Percentiles rank a stretch among this genome's conserved stretches.
Conservation (phyloP, 2,888 invertebrate species). For the Polydrusus tereticollis region DNA sequence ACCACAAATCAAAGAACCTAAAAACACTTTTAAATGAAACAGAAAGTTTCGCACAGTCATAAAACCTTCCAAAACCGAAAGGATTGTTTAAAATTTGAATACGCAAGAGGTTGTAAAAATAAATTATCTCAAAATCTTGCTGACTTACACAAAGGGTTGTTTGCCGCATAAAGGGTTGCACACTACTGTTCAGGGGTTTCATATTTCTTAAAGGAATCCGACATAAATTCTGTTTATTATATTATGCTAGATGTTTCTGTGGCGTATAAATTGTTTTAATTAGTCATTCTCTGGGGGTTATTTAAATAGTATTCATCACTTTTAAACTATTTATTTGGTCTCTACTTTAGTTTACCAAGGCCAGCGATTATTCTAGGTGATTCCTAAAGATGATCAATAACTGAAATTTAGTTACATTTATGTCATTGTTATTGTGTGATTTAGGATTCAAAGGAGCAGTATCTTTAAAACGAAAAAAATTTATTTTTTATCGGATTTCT, state of each 20-base stretch:
- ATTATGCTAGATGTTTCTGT: neutral
- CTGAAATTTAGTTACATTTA: no score
- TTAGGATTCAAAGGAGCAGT: no score
- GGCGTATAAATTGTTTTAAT: neutral
- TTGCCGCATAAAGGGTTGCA: slow-evolving; percentile 57
- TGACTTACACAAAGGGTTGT: slow-evolving; percentile 52
- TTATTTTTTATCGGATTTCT: no score
- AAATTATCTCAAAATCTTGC: slow-evolving; percentile 27
- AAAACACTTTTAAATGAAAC: slow-evolving; percentile 35
- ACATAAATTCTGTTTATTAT: slow-evolving; percentile 4
- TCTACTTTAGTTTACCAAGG: no score
- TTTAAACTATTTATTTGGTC: no score
- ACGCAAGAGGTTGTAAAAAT: slow-evolving; percentile 41
- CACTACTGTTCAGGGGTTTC: slow-evolving; percentile 55
- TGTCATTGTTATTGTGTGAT: no score
- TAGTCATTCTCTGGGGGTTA: neutral
- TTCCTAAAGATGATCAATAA: no score
- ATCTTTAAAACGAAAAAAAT: no score
- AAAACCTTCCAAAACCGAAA: slow-evolving; percentile 25
- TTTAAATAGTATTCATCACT: no score
- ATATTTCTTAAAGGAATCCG: slow-evolving; percentile 11
- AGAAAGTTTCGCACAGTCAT: slow-evolving; percentile 44
- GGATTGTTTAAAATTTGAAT: slow-evolving; percentile 37
- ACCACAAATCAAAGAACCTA: slow-evolving; percentile 32
- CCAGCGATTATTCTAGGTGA: no score